phyloP scores from a whole-genome alignment of 2,113 vertebrate genomes.

The Rhinogobius similis region DNA sequence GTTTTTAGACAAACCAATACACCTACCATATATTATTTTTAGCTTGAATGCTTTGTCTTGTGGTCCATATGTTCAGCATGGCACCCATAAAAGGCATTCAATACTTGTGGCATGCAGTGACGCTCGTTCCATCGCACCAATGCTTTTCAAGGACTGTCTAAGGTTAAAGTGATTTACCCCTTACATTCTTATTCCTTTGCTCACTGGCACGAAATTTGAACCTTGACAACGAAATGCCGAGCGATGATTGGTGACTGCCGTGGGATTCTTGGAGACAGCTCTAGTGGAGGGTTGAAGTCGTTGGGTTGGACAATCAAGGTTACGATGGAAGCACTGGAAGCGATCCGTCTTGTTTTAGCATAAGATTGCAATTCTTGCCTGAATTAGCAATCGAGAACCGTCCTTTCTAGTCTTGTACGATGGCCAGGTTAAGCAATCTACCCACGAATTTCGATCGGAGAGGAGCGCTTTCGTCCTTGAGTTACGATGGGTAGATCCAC shows the following conservation, averaged over 20 bases:
- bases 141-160: background rate
- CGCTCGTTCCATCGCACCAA: background rate
- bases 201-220: background rate
- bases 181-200: background rate
- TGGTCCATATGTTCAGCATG: background rate
- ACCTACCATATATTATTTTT: background rate
- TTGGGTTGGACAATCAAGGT: background rate
- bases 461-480: slow-evolving; percentile 35
- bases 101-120: too few species aligned
- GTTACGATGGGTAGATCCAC: background rate
- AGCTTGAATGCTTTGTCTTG: background rate
- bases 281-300: background rate
- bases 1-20: too few species aligned
- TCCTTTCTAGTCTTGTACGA: background rate
- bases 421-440: background rate
- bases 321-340: background rate
- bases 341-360: background rate
- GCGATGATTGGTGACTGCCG: background rate
- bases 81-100: background rate
- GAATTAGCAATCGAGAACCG: background rate
- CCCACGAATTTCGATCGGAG: background rate
- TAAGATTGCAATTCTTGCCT: background rate
- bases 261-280: slow-evolving; percentile 7
- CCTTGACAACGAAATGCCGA: background rate
- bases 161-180: background rate